Evolutionary conservation across 2,113 vertebrate species (phyloP).

Genomic region (Andinoacara biseriatus): DNA sequence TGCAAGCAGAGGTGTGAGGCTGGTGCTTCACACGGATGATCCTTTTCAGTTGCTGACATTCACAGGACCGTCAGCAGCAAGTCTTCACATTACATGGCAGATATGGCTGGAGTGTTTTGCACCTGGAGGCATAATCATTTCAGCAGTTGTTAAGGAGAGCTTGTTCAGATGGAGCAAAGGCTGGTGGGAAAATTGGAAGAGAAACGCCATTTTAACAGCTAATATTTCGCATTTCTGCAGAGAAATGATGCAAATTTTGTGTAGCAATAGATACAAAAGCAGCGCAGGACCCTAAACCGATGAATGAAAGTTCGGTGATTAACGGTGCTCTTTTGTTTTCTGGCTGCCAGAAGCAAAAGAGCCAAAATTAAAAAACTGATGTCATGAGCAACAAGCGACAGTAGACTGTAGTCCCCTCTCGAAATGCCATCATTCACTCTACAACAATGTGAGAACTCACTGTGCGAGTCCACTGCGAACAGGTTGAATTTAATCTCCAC

Average conservation of each 20-base stretch:
- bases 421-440: conserved; percentile 20
- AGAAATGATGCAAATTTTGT: neutral
- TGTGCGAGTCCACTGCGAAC: conserved; percentile 28
- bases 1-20: conserved; percentile 26
- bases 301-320: neutral
- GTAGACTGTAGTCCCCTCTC: neutral
- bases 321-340: neutral
- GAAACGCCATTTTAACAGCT: neutral
- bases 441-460: conserved; percentile 43
- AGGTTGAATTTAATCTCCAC: conserved; percentile 59
- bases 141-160: conserved; percentile 56
- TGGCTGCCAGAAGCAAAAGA: neutral
- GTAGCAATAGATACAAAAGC: neutral
- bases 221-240: neutral
- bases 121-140: conserved; percentile 60
- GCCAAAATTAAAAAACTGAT: neutral
- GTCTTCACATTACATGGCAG: conserved; percentile 46
- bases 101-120: conserved; percentile 39
- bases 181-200: conserved; percentile 17
- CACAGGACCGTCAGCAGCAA: conserved; percentile 31
- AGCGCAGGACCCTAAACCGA: neutral
- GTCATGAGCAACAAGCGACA: conserved; percentile 1
- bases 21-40: conserved; percentile 35
- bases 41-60: conserved; percentile 37
- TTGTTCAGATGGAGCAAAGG: conserved; percentile 42